Conservation (phyloP, 2,113 vertebrate species). For the Argyrosomus japonicus region DNA sequence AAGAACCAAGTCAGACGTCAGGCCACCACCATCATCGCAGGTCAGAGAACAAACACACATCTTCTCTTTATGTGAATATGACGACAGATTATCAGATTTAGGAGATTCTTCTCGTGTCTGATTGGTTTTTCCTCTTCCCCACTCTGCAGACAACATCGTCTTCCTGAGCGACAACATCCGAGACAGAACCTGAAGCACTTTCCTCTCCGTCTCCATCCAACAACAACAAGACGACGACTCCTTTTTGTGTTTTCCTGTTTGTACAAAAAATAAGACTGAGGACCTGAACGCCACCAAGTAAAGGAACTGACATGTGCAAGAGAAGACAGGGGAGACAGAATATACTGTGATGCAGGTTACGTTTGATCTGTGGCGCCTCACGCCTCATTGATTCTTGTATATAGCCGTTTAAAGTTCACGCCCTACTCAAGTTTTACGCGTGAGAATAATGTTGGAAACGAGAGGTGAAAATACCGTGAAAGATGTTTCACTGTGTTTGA, state of each 20-base stretch:
- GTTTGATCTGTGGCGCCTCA: constrained; percentile 14
- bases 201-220: background rate
- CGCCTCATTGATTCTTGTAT: constrained; percentile 4
- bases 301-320: constrained; percentile 18
- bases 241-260: constrained; percentile 47
- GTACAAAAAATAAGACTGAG: constrained; percentile 3
- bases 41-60: constrained; percentile 71
- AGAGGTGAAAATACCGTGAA: background rate
- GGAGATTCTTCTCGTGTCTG: background rate
- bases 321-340: constrained; percentile 4
- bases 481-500: background rate
- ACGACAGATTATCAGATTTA: no score
- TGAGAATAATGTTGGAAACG: background rate
- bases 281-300: constrained; percentile 2
- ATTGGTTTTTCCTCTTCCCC: background rate
- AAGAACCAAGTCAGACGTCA: constrained; percentile 95
- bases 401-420: background rate
- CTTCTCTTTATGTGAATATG: no score
- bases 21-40: constrained; percentile 97
- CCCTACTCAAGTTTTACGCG: background rate
- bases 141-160: constrained; percentile 92
- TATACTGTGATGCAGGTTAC: constrained; percentile 2
- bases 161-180: constrained; percentile 90
- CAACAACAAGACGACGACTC: background rate
- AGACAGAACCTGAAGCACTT: constrained; percentile 84